Percentiles rank a stretch among this genome's conserved stretches.
Conservation (phyloP, 2,113 vertebrate species). For the Rhynchopsitta pachyrhyncha region DNA sequence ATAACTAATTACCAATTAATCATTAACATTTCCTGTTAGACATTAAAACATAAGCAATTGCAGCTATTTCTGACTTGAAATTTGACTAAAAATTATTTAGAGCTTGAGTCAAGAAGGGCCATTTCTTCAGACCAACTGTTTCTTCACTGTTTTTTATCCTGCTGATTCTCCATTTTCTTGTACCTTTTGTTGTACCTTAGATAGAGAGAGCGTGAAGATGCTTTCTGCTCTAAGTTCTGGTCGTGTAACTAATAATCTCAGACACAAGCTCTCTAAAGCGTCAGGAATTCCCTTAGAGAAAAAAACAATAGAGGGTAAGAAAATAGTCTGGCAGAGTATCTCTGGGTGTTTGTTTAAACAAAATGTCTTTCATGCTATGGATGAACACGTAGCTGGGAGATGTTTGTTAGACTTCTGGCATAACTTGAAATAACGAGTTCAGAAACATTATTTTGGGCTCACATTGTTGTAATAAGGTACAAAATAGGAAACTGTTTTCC, state of each 20-base stretch:
- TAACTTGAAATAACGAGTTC: background rate
- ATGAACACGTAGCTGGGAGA: background rate
- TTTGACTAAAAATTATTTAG: background rate
- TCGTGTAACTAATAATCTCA: background rate
- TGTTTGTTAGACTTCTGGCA: background rate
- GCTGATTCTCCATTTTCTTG: background rate
- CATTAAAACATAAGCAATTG: background rate
- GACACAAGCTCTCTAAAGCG: background rate
- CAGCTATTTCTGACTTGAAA: background rate
- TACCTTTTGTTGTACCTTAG: background rate
- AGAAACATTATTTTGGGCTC: background rate
- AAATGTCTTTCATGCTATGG: background rate
- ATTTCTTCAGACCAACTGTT: background rate
- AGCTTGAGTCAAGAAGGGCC: background rate
- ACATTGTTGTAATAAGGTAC: background rate
- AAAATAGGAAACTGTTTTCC: background rate
- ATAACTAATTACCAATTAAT: background rate
- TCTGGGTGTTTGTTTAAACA: background rate
- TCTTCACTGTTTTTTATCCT: background rate
- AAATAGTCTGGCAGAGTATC: background rate
- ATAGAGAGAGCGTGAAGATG: background rate
- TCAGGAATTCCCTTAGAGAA: background rate
- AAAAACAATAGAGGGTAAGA: background rate
- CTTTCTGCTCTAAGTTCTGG: background rate
- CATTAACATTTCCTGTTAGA: background rate